Evolutionary conservation across 2,888 invertebrate genomes (phyloP), one percentile per base, ranked within the genome.

Genomic region (Napeogenes sylphis): DNA sequence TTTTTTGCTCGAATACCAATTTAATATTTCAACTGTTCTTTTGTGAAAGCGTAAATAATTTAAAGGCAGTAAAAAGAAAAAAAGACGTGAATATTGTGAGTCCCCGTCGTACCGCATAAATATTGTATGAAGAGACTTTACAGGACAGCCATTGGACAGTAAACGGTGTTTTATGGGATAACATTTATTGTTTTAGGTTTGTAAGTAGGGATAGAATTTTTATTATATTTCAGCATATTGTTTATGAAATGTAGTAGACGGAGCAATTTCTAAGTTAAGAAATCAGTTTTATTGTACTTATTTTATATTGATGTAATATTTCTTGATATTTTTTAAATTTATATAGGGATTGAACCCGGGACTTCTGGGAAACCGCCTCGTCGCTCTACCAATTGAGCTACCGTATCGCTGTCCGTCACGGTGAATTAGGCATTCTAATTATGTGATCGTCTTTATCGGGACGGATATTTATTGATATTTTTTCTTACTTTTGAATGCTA

Each of bases 151-250:
- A 83, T 83, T 80, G 84, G 85, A 82, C 83, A 77, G 84, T 85
- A 86, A 88, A 85, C 81, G 82, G 77, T 82, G 81, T 83, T 87
- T 87, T 86, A 87, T 85, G 81, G 82, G 79, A 81, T 78, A 81
- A 77, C 83, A 85, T 86, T 87, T 85, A 87, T 87, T 87, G 83
- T 85, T 85, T 82, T 81, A 83, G 79, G 78, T 80, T 77, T 74
- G 78, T 78, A 76, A 81, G 79, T 76, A 71, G 73, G 71, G 75
- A 75, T 68, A 66, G 67, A 68, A 67, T 70, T 70, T 73, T 70
- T 78, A 76, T 81, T 51, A 42, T 35, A 35, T 42, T 78, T 75
- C 59, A 68, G 67, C 64, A 72, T 77, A 79, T 82, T 81, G 77
- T 83, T 81, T 81, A 78, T 80, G 71, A 75, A 70, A 68, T 70